Conservation (phyloP, 2,113 vertebrate species). For the Pangasianodon hypophthalmus region DNA sequence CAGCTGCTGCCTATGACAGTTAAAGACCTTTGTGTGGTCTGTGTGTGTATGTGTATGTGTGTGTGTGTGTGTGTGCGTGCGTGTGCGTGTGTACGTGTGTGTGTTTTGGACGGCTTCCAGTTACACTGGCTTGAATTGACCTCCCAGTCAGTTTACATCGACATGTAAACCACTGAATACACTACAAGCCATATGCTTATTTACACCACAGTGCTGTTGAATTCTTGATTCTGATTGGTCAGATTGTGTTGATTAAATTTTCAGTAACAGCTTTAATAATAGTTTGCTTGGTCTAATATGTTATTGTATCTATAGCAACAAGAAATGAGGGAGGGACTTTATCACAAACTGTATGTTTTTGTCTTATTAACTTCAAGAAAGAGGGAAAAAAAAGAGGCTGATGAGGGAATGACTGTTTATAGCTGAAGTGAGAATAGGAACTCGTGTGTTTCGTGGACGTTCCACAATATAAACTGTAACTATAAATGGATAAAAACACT, state of each 20-base stretch:
- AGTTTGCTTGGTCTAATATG: not conserved
- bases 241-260: not conserved
- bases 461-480: too few relatives aligned
- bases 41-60: conserved; percentile 20
- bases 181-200: not conserved
- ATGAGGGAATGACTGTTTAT: not conserved
- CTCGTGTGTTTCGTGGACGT: too few relatives aligned
- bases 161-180: not conserved
- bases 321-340: too few relatives aligned
- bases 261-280: not conserved
- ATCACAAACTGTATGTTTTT: not conserved
- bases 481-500: too few relatives aligned
- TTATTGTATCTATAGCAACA: not conserved
- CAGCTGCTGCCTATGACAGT: conserved; percentile 27
- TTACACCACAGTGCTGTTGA: not conserved
- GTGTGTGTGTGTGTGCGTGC: conserved; percentile 5
- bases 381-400: too few relatives aligned
- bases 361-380: not conserved
- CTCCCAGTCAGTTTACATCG: not conserved
- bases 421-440: too few relatives aligned
- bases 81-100: conserved; percentile 26
- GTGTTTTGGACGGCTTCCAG: not conserved
- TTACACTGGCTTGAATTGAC: not conserved
- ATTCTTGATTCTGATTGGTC: not conserved
- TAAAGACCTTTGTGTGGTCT: not conserved